phyloP scores from a whole-genome alignment of 2,888 invertebrate genomes.

The Eurytoma adleriae region DNA sequence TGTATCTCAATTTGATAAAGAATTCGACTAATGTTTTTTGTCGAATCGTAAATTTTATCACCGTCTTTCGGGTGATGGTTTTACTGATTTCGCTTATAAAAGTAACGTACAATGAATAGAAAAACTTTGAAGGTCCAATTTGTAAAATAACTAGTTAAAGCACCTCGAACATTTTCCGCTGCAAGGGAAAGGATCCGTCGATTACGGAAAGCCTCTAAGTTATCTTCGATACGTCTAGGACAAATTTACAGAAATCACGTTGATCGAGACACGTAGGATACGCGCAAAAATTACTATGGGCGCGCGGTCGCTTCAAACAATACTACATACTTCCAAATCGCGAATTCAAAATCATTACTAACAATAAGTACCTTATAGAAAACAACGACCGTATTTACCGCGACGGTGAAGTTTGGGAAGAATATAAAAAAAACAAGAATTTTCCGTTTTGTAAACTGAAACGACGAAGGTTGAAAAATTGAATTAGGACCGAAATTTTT shows the following conservation, averaged over 20 bases:
- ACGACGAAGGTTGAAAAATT: no score
- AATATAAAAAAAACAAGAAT: no score
- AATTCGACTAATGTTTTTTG: no score
- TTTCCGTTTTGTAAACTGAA: no score
- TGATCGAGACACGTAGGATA: slow-evolving; percentile 24
- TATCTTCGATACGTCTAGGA: slow-evolving; percentile 13
- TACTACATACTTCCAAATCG: background rate
- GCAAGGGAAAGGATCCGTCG: background rate
- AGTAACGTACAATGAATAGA: background rate
- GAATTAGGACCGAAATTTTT: no score
- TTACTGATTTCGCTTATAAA: background rate
- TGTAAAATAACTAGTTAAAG: background rate
- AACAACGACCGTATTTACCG: no score
- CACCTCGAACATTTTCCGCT: background rate
- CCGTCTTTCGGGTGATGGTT: no score
- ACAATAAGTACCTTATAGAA: no score
- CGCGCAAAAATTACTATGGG: slow-evolving; percentile 31
- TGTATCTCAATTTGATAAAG: no score
- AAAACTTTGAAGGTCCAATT: background rate
- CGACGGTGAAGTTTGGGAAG: no score
- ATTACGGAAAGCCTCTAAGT: slow-evolving; percentile 1
- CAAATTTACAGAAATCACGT: slow-evolving; percentile 30
- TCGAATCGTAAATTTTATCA: no score
- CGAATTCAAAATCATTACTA: no score
- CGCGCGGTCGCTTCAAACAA: background rate